phyloP scores from a whole-genome alignment of 2,797 vertebrate genomes.

The Pelobates cultripes region DNA sequence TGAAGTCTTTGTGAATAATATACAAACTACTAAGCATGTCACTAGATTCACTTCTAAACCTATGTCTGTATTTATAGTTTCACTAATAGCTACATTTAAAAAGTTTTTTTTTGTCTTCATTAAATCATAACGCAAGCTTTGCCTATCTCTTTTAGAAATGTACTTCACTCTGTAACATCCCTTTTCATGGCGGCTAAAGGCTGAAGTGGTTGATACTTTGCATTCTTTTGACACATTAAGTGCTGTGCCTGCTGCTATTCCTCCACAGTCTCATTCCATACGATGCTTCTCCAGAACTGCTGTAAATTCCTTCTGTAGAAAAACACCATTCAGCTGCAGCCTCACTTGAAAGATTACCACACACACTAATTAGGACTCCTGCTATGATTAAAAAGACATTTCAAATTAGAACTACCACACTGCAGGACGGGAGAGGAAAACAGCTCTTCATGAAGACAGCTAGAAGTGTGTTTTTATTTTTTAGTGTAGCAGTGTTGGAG shows the following conservation, averaged over 20 bases:
- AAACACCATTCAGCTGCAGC: conserved; percentile 60
- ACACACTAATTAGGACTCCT: conserved; percentile 76
- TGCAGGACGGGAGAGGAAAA: conserved; percentile 71
- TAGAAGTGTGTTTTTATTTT: conserved; percentile 64
- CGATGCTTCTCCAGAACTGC: conserved; percentile 35
- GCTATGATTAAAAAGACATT: conserved; percentile 82
- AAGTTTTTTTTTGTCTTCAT: neutral
- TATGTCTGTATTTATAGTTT: no score
- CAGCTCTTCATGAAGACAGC: conserved; percentile 74
- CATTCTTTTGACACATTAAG: conserved; percentile 34
- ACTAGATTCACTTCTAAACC: no score
- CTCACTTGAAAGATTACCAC: conserved; percentile 72
- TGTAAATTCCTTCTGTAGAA: conserved; percentile 57
- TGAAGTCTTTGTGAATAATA: no score
- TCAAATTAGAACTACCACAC: conserved; percentile 73
- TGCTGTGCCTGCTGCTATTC: conserved; percentile 3
- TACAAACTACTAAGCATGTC: no score
- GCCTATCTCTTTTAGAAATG: neutral
- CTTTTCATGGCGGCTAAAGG: conserved; percentile 21
- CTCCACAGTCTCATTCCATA: conserved; percentile 41
- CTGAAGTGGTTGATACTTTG: conserved; percentile 9
- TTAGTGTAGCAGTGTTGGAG: conserved; percentile 63
- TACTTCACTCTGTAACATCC: conserved; percentile 9
- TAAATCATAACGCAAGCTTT: neutral
- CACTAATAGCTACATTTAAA: neutral